Evolutionary conservation across 2,113 vertebrate species (phyloP).

Genomic region (Saguinus midas): DNA sequence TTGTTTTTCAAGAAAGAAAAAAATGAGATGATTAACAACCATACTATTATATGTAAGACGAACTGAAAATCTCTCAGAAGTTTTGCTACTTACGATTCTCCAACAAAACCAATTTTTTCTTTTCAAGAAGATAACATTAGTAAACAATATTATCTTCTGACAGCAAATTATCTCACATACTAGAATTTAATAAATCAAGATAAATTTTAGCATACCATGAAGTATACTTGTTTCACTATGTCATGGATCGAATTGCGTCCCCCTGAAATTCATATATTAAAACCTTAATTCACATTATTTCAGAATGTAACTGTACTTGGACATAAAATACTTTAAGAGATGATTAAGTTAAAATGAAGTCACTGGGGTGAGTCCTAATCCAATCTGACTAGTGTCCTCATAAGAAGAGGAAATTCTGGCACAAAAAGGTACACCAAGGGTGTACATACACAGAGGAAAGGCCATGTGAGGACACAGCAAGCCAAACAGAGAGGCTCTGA

Average conservation of each 20-base stretch:
- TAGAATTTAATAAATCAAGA: neutral
- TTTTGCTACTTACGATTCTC: neutral
- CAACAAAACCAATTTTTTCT: neutral
- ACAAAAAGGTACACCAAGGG: neutral
- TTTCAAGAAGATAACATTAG: neutral
- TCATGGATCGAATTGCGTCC: neutral
- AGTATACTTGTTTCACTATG: neutral
- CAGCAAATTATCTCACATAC: neutral
- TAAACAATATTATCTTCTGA: neutral
- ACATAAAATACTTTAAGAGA: neutral
- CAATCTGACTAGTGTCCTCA: neutral
- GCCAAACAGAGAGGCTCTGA: neutral
- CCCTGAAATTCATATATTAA: neutral
- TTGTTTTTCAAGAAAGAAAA: neutral
- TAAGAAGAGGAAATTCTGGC: neutral
- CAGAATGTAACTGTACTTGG: neutral
- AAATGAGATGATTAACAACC: neutral
- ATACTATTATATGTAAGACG: neutral
- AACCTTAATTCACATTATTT: neutral
- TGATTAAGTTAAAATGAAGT: neutral
- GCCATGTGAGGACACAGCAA: neutral
- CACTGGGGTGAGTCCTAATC: neutral
- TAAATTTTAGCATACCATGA: neutral
- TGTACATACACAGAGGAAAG: neutral
- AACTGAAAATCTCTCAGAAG: neutral